Evolutionary conservation across 2,797 vertebrate genomes (phyloP), one percentile per base, ranked within the genome.

Genomic region (Dermochelys coriacea): DNA sequence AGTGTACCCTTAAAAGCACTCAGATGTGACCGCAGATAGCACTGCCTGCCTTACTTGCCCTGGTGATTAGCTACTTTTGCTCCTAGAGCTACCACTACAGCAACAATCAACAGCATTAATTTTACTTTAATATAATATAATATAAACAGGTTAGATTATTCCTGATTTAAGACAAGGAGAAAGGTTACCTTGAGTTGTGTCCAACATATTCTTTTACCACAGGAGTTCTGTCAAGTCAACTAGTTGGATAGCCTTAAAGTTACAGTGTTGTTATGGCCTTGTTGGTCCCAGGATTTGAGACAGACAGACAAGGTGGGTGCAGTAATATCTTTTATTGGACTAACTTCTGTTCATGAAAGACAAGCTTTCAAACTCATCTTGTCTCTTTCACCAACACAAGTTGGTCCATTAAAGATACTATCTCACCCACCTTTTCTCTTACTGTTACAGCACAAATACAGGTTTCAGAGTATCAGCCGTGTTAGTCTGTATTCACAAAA

Each of bases 1-100:
- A 6, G 5, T 71, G 64, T 18, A 55, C 78, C 25, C 23, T 59
- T 0, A 0, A 54, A 88, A 84, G 52, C 51, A 64, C 25, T 78
- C 25, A 21, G 0, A 31, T 7, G 77, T 45, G 78, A 68, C 51
- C 12, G 61, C 4, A 84, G 18, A 23, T 11, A 34, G 45, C 81
- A 21, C 41, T 89, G 61, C 15, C 71, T 77, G 52, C 9, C 79
- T 14, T 29, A 51, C 18, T 52, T 34, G 75, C 47, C 57, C 77
- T 54, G 34, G 19, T 12, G 19, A 71, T 14, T 16, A 82, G 29
- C 27, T 29, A 79, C 31, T 45, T n/a, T 50, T 85, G 68, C n/a
- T 10, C 14, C 25, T 5, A 29, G n/a, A 92, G n/a, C 41, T 89
- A 80, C 6, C 37, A 90, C 5, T 18, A 21, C 5, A 57, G 11